These are phyloP conservation scores for Maniola hyperantus DNA, from an alignment of 2,888 invertebrate species.

Conservation along the genomic window DNA sequence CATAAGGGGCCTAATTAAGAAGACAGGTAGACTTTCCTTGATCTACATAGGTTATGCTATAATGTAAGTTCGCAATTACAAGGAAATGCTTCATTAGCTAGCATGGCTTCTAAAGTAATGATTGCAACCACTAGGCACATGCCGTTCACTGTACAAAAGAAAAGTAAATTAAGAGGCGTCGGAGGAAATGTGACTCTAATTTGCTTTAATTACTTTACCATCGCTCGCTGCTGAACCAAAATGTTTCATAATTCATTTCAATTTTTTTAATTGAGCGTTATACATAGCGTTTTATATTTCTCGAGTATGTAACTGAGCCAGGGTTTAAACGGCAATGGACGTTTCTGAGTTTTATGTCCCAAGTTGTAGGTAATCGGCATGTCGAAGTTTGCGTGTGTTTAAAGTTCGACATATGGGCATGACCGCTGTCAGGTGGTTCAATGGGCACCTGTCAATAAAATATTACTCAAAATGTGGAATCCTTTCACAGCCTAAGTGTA, in stretches of 20 bases:
- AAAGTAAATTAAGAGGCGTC: conserved; percentile 61
- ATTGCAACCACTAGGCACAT: conserved; percentile 57
- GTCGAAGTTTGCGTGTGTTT: conserved; percentile 59
- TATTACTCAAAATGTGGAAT: conserved; percentile 19
- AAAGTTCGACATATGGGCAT: conserved; percentile 68
- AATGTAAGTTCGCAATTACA: too few relatives aligned
- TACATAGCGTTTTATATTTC: conserved; percentile 13
- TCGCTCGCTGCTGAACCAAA: conserved; percentile 39
- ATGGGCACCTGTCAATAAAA: conserved; percentile 62
- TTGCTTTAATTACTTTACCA: conserved; percentile 65
- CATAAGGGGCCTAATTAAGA: too few relatives aligned
- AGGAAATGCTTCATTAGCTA: conserved; percentile 24
- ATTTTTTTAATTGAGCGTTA: not conserved
- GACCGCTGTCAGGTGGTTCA: conserved; percentile 74
- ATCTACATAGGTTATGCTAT: too few relatives aligned
- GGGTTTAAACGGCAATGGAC: conserved; percentile 6
- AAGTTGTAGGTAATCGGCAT: conserved; percentile 11
- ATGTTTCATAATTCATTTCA: conserved; percentile 20
- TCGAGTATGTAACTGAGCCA: not conserved
- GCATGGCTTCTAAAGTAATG: conserved; percentile 36
- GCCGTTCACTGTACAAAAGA: conserved; percentile 56
- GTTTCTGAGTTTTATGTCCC: not conserved
- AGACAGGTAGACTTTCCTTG: too few relatives aligned
- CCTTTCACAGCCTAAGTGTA: not conserved
- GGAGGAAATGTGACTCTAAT: conserved; percentile 63